These are phyloP conservation scores for Hyaena hyaena DNA, from an alignment of 2,113 vertebrate species.

Conservation along the genomic window DNA sequence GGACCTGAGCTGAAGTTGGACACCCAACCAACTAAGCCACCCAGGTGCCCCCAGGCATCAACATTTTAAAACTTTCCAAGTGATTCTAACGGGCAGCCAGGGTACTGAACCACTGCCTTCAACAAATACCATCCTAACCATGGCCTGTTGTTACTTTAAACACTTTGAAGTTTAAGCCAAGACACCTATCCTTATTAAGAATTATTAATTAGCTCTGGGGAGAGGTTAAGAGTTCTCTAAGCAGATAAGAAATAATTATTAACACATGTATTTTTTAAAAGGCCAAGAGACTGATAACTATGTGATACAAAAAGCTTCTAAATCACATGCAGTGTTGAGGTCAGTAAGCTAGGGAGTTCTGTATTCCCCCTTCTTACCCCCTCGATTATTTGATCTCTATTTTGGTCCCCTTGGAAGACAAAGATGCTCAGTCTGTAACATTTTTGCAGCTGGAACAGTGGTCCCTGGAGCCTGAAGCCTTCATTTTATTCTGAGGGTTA, in stretches of 20 bases:
- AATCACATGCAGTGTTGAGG: not conserved
- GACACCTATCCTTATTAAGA: not conserved
- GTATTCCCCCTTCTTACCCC: not conserved
- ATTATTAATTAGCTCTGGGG: conserved; percentile 40
- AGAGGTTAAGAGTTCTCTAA: not conserved
- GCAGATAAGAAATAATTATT: not conserved
- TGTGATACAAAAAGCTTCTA: not conserved
- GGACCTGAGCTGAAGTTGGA: too few species aligned
- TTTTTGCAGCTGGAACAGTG: conserved; percentile 57
- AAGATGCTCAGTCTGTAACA: conserved; percentile 51
- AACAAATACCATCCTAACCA: not conserved
- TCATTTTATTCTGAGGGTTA: not conserved
- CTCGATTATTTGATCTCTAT: conserved; percentile 58
- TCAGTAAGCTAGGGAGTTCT: not conserved
- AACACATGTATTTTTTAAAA: conserved; percentile 35
- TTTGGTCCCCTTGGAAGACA: conserved; percentile 62
- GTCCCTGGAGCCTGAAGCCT: not conserved
- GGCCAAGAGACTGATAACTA: not conserved
- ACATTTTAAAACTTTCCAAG: not conserved
- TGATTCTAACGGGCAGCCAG: not conserved
- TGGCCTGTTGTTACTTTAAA: not conserved
- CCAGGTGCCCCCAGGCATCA: not conserved
- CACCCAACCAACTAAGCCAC: too few species aligned
- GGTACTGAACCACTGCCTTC: not conserved
- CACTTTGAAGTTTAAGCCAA: conserved; percentile 43